phyloP scores from a whole-genome alignment of 2,113 vertebrate species.

The Arvicanthis niloticus region DNA sequence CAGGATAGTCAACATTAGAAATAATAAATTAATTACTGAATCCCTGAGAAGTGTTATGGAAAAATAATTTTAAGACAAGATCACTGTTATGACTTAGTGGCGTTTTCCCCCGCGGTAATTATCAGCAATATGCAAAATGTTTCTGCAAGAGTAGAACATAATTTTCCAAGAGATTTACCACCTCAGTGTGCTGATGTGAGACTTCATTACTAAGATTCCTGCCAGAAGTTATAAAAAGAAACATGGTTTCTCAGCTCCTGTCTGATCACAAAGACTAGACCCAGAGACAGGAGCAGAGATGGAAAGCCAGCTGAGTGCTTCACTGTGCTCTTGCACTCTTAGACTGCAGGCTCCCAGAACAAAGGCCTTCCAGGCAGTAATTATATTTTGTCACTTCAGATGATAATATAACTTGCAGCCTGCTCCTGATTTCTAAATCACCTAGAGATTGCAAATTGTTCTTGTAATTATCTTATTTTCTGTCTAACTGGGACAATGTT shows the following conservation, averaged over 20 bases:
- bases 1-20: neutral
- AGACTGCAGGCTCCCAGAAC: conserved; percentile 67
- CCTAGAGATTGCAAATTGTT: conserved; percentile 64
- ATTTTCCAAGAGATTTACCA: conserved; percentile 62
- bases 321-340: neutral
- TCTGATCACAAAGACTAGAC: conserved; percentile 59
- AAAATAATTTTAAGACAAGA: neutral
- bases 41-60: neutral
- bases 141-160: conserved; percentile 46
- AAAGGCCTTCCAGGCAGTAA: conserved; percentile 39
- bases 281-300: conserved; percentile 6
- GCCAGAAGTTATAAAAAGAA: conserved; percentile 63
- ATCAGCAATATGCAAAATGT: neutral
- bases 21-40: conserved; percentile 42
- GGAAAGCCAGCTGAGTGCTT: conserved; percentile 59
- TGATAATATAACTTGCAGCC: conserved; percentile 65
- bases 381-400: conserved; percentile 78
- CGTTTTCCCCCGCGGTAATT: neutral
- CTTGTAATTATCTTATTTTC: conserved; percentile 76
- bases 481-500: conserved; percentile 49
- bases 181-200: conserved; percentile 40
- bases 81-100: conserved; percentile 64
- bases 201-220: conserved; percentile 48
- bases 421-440: conserved; percentile 71
- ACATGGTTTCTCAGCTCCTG: conserved; percentile 59